phyloP scores from a whole-genome alignment of 2,888 invertebrate genomes.

The Craniophora ligustri region DNA sequence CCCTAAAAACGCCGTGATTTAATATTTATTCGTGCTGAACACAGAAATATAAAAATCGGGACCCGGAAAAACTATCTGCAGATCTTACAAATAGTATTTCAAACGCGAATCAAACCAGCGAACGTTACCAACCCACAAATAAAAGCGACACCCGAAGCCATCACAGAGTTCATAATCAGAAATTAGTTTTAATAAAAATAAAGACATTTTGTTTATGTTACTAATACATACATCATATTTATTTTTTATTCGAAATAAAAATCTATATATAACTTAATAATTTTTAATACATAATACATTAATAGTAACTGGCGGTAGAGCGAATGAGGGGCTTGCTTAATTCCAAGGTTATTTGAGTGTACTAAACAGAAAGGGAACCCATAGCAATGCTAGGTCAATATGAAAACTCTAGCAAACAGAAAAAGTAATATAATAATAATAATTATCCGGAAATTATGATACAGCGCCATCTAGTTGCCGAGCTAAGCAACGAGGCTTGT shows the following conservation, averaged over 20 bases:
- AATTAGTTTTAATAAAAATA: constrained; percentile 67
- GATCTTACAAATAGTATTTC: neutral
- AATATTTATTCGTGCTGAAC: too few relatives aligned
- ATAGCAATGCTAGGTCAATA: too few relatives aligned
- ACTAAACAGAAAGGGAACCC: neutral
- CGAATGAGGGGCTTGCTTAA: too few relatives aligned
- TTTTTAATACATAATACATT: constrained; percentile 68
- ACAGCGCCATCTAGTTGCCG: too few relatives aligned
- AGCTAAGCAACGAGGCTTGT: too few relatives aligned
- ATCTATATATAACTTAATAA: constrained; percentile 63
- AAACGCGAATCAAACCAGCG: neutral
- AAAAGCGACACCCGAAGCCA: constrained; percentile 47
- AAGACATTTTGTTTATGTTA: constrained; percentile 55
- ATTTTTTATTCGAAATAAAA: constrained; percentile 68
- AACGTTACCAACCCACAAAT: constrained; percentile 13
- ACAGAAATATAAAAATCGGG: neutral
- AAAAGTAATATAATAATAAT: too few relatives aligned
- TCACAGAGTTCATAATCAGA: constrained; percentile 45
- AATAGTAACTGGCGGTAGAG: constrained; percentile 53
- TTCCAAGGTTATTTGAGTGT: neutral
- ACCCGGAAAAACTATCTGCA: neutral
- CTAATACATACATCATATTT: constrained; percentile 56
- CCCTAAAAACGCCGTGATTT: too few relatives aligned
- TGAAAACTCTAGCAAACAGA: too few relatives aligned
- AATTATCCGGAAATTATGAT: too few relatives aligned